Evolutionary conservation across 1,140 invertebrate genomes (phyloP), one percentile per base, ranked within the genome.

Genomic region (Holcopasites calliopsidis): DNA sequence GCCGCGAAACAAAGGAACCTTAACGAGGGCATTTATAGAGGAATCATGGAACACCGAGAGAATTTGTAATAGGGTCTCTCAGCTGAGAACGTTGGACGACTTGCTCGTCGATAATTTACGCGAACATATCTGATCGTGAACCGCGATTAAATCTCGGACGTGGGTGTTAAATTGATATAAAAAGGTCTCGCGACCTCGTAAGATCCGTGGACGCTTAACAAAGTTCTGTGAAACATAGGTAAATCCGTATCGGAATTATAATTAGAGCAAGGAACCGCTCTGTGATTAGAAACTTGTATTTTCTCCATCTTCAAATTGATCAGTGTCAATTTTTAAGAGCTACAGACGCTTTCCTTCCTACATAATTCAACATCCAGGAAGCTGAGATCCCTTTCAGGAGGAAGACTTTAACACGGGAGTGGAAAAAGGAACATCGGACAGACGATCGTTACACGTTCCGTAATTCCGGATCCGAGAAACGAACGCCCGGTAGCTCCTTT

Each of bases 201-300:
- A 81, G 79, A 70, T n/a, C 71, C 65, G 72, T 70, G 50, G 75
- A 85, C 80, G 80, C 85, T 84, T 83, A 85, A 85, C 85, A 84
- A 85, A 79, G 73, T 80, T 76, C 38, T 66, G 26, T 44, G 72
- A 52, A 57, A 38, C 47, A 69, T 44, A 54, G 55, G 26, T 31
- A 21, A 23, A 52, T 49, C 55, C 35, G 73, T 50, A 58, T 84
- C 60, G 66, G 58, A 82, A 78, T 79, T 23, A 77, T 83, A 84
- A 85, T 85, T 84, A 84, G 73, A 65, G 47, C 35, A 47, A 28
- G 38, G 47, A 65, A 61, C 50, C 42, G 42, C 49, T 28, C 38
- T 60, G 55, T 57, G 58, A 47, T 62, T 57, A 50, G 35, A 31
- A 38, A 66, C 70, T 80, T 52, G n/a, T n/a, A n/a, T n/a, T n/a